Percentiles rank a stretch among this genome's conserved stretches.
Conservation (phyloP, 2,797 vertebrate species). For the Pagetopsis macropterus region DNA sequence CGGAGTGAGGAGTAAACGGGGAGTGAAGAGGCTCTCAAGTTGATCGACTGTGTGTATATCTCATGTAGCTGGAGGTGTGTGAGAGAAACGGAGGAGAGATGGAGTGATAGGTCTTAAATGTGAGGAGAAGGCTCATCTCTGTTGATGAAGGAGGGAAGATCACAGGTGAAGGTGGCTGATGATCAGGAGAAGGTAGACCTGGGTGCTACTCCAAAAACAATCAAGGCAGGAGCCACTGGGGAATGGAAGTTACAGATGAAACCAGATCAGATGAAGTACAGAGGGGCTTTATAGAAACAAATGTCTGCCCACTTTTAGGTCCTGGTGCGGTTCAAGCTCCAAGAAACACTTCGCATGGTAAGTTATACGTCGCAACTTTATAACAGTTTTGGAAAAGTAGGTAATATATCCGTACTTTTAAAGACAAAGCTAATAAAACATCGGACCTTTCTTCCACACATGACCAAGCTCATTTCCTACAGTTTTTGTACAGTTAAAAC, state of each 20-base stretch:
- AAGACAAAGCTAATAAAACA: neutral
- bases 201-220: slow-evolving; percentile 49
- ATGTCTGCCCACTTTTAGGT: neutral
- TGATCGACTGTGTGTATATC: slow-evolving; percentile 55
- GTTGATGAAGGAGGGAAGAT: slow-evolving; percentile 65
- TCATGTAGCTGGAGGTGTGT: slow-evolving; percentile 25
- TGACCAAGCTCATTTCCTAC: neutral
- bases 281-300: neutral
- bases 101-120: slow-evolving; percentile 56
- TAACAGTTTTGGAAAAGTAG: neutral
- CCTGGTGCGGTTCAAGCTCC: neutral
- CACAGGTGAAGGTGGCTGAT: slow-evolving; percentile 67
- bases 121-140: slow-evolving; percentile 66
- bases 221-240: slow-evolving; percentile 34
- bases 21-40: slow-evolving; percentile 67
- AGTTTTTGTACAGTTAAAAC: neutral
- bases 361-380: neutral
- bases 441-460: neutral
- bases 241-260: slow-evolving; percentile 48
- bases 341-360: neutral
- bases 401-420: neutral
- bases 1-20: slow-evolving; percentile 51
- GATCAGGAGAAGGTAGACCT: slow-evolving; percentile 43
- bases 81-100: slow-evolving; percentile 35
- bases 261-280: slow-evolving; percentile 28